Base-by-base conservation (phyloP, 1,140 invertebrate genomes). In the Xylocopa sonorina region DNA sequence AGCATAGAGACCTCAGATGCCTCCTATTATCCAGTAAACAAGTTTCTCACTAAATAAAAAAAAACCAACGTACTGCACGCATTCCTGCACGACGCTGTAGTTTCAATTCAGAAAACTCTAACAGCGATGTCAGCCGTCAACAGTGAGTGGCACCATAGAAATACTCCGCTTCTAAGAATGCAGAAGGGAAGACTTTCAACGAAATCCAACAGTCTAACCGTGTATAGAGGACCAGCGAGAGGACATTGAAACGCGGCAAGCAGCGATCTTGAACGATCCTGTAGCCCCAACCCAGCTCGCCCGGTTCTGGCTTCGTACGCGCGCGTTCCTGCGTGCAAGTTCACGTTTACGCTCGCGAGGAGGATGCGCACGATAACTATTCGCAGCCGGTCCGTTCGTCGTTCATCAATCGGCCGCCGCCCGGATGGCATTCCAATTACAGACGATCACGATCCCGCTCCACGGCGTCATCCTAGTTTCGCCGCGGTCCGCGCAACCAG, bases 401-500 rank as follows among this genome's bases (percentile, higher is more conserved):
- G 66, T 71, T 78, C 75, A 69, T 71, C 55, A 67, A 77, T 68
- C 53, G 63, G 38, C 16, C 24, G 74, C 53, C 63, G 64, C 29
- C 29, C 43, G 43, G 48, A 62, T 78, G 69, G 71, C 71, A 58
- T 74, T 75, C 51, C 78, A 66, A 75, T 80, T 80, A 66, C 51
- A 41, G 43, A 4, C 51, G 71, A 80, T 80, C 62, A 64, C 60
- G 32, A 64, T 72, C 73, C 58, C 48, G 34, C 24, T 10, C n/a
- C n/a, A n/a, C 27, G 43, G 41, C 50, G 24, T 74, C 60, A 73
- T 74, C 32, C 50, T 74, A 79, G 78, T 79, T 66, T 57, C 46
- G 18, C 58, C 21, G n/a, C 27, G 34, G 43, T 76, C 48, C n/a
- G n/a, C n/a, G 57, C 24, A 64, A n/a, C n/a, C 16, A 21, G 0